Percentiles rank a stretch among this genome's conserved stretches.
These are phyloP conservation scores for Agrochola lota DNA, from an alignment of 2,888 invertebrate genomes.

Conservation along the genomic window DNA sequence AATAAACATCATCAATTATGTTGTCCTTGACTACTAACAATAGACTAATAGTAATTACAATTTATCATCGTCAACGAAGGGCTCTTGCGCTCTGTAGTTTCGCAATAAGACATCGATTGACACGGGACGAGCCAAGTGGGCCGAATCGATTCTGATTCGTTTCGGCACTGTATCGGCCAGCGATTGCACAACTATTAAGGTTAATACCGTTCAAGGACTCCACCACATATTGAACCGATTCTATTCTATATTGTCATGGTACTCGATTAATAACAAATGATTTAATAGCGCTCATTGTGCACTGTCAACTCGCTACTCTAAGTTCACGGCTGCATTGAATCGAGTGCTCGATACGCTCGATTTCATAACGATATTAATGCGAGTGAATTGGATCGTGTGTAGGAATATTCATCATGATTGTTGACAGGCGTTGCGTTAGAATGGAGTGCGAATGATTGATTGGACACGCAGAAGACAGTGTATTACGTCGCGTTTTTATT, in stretches of 20 bases:
- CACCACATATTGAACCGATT: slow-evolving; percentile 76
- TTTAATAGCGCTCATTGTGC: slow-evolving; percentile 79
- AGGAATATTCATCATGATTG: slow-evolving; percentile 79
- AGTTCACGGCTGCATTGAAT: slow-evolving; percentile 78
- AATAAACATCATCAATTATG: slow-evolving; percentile 65
- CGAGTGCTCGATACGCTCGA: slow-evolving; percentile 73
- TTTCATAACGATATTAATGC: slow-evolving; percentile 78
- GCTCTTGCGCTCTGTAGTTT: slow-evolving; percentile 76
- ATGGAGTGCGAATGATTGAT: slow-evolving; percentile 76
- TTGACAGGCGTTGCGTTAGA: slow-evolving; percentile 78
- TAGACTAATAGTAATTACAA: slow-evolving; percentile 77
- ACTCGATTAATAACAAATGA: slow-evolving; percentile 79
- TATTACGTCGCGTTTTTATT: slow-evolving; percentile 67
- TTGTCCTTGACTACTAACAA: slow-evolving; percentile 75
- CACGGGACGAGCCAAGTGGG: slow-evolving; percentile 79
- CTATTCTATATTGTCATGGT: slow-evolving; percentile 74
- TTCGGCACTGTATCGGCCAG: slow-evolving; percentile 78
- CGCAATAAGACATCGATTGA: slow-evolving; percentile 78
- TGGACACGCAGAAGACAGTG: slow-evolving; percentile 72
- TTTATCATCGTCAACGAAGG: slow-evolving; percentile 79
- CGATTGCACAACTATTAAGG: slow-evolving; percentile 80
- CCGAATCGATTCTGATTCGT: slow-evolving; percentile 81
- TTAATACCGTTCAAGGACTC: slow-evolving; percentile 86
- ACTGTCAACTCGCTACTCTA: slow-evolving; percentile 73
- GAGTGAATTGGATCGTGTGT: slow-evolving; percentile 76